Evolutionary conservation across 2,113 vertebrate species (phyloP).

Genomic region (Onychorhynchus coronatus): DNA sequence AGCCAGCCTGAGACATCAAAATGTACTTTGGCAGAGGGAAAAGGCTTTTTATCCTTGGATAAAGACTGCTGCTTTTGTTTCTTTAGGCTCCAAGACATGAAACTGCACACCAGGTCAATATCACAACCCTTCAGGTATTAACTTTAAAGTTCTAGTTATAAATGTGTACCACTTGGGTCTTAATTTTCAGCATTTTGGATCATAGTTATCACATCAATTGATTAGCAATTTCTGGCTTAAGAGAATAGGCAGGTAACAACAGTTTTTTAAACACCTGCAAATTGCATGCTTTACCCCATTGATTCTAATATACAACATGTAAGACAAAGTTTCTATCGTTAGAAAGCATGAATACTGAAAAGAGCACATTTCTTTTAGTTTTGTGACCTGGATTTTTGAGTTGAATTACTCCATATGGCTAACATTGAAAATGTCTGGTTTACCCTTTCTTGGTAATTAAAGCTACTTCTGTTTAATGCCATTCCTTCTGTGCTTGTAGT

Average conservation of each 20-base stretch:
- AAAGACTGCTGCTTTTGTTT: slow-evolving; percentile 39
- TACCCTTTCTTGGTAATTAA: not conserved
- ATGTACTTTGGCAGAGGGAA: not conserved
- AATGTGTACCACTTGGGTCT: not conserved
- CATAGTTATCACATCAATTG: not conserved
- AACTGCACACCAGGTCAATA: slow-evolving; percentile 76
- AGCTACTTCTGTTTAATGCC: not conserved
- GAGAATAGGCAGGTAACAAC: not conserved
- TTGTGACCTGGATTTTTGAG: not conserved
- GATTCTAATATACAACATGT: not conserved
- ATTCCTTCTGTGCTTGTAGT: not conserved
- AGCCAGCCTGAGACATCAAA: not conserved
- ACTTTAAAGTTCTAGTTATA: not conserved
- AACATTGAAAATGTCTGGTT: not conserved
- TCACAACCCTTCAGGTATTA: slow-evolving; percentile 87
- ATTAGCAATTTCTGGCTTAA: not conserved
- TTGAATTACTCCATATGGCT: not conserved
- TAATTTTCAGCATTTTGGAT: not conserved
- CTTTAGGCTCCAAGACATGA: slow-evolving; percentile 81
- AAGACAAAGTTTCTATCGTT: not conserved
- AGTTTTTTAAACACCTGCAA: not conserved
- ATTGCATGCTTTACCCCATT: not conserved
- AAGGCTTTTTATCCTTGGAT: not conserved
- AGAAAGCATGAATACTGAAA: not conserved
- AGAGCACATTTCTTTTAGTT: not conserved